These are phyloP conservation scores for Ctena decussata DNA, from an alignment of 2,888 invertebrate species.

Conservation along the genomic window DNA sequence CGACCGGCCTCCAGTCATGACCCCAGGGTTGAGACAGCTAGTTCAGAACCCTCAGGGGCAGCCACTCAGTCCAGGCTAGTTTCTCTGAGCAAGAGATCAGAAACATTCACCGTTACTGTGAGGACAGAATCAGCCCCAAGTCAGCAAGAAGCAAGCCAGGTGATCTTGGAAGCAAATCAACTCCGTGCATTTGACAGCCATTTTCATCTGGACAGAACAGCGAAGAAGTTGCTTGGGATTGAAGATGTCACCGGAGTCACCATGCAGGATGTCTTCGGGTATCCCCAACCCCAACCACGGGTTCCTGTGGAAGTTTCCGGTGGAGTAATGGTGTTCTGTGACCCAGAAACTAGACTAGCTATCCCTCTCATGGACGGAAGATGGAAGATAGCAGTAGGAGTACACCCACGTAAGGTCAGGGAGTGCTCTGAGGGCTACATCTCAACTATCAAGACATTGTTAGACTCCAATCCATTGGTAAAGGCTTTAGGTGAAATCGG, in stretches of 20 bases:
- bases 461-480: background rate
- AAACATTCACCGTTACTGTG: background rate
- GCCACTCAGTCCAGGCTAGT: background rate
- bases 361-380: background rate
- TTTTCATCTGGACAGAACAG: conserved; percentile 25
- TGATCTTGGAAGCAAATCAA: background rate
- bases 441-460: background rate
- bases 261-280: background rate
- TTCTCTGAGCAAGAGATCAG: background rate
- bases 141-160: background rate
- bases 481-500: conserved; percentile 7
- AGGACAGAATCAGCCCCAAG: background rate
- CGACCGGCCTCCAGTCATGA: background rate
- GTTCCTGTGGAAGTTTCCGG: background rate
- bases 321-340: background rate
- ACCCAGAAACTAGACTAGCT: background rate
- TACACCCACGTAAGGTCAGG: background rate
- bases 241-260: background rate
- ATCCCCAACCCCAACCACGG: background rate
- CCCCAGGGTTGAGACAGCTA: background rate
- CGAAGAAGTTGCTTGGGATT: background rate
- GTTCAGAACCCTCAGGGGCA: background rate
- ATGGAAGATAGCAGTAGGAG: conserved; percentile 13
- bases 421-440: background rate
- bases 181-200: conserved; percentile 19